Evolutionary conservation across 2,113 vertebrate genomes (phyloP).

Genomic region (Mus pahari): DNA sequence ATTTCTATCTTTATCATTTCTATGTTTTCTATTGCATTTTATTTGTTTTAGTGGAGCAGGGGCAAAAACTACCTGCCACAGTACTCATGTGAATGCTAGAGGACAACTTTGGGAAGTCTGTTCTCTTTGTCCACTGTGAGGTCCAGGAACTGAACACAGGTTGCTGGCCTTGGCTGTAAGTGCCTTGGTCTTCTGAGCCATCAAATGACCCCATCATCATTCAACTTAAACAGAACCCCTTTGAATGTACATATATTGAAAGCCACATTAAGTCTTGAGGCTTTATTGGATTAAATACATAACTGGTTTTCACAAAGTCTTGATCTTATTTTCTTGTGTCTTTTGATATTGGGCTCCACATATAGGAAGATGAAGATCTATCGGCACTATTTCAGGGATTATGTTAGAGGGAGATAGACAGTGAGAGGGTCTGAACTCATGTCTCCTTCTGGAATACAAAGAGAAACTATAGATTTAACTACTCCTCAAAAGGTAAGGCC

Average conservation of each 20-base stretch:
- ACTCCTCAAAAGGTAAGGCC: background rate
- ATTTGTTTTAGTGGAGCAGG: background rate
- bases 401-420: background rate
- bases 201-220: too few species aligned
- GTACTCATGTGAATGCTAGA: background rate
- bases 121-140: too few species aligned
- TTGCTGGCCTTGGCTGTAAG: too few species aligned
- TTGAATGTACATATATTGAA: too few species aligned
- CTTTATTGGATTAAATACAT: too few species aligned
- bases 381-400: background rate
- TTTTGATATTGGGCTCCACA: background rate
- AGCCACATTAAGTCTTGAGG: too few species aligned
- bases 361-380: background rate
- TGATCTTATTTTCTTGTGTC: background rate
- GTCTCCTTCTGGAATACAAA: constrained; percentile 53
- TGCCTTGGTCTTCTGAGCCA: too few species aligned
- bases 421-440: constrained; percentile 25
- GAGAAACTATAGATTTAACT: constrained; percentile 66
- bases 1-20: background rate
- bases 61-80: background rate
- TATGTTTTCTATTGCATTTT: background rate
- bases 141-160: too few species aligned
- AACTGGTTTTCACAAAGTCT: background rate
- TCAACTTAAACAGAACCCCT: too few species aligned
- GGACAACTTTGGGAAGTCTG: too few species aligned